These are phyloP conservation scores for Bathynomus jamesi DNA, from an alignment of 1,140 invertebrate genomes.

Conservation along the genomic window DNA sequence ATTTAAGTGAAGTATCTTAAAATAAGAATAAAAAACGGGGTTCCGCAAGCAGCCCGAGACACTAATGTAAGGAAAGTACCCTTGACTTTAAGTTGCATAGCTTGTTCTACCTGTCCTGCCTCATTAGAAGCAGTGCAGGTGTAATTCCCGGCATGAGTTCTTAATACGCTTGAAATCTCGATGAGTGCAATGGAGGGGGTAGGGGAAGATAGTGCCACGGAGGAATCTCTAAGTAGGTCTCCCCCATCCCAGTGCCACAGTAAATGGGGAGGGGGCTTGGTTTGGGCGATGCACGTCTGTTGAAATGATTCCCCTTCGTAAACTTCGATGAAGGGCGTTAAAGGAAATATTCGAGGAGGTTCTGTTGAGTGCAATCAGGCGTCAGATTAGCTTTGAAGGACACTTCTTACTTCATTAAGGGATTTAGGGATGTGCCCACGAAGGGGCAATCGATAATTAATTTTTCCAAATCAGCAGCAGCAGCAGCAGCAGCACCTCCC, in stretches of 20 bases:
- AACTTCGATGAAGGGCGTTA: conserved; percentile 24
- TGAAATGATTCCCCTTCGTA: conserved; percentile 33
- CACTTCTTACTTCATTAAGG: neutral
- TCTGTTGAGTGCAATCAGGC: conserved; percentile 18
- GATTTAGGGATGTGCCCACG: too few species aligned
- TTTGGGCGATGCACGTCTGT: conserved; percentile 33
- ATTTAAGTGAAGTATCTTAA: conserved; percentile 1
- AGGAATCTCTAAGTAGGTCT: conserved; percentile 18
- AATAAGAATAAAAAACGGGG: too few species aligned
- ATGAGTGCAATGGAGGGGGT: conserved; percentile 30
- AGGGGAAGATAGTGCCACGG: conserved; percentile 25
- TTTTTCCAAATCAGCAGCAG: too few species aligned
- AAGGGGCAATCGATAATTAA: too few species aligned
- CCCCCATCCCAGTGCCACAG: conserved; percentile 26
- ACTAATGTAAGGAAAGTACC: conserved; percentile 12
- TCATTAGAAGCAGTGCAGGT: conserved; percentile 35
- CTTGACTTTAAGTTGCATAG: conserved; percentile 25
- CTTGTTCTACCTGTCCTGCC: conserved; percentile 28
- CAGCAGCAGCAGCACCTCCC: too few species aligned
- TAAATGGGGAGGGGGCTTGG: conserved; percentile 25
- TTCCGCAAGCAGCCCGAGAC: too few species aligned
- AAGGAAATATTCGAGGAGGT: conserved; percentile 29
- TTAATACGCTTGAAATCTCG: conserved; percentile 18
- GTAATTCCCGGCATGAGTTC: conserved; percentile 26
- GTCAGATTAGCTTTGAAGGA: neutral